phyloP scores from a whole-genome alignment of 2,113 vertebrate genomes.

The Girardinichthys multiradiatus region DNA sequence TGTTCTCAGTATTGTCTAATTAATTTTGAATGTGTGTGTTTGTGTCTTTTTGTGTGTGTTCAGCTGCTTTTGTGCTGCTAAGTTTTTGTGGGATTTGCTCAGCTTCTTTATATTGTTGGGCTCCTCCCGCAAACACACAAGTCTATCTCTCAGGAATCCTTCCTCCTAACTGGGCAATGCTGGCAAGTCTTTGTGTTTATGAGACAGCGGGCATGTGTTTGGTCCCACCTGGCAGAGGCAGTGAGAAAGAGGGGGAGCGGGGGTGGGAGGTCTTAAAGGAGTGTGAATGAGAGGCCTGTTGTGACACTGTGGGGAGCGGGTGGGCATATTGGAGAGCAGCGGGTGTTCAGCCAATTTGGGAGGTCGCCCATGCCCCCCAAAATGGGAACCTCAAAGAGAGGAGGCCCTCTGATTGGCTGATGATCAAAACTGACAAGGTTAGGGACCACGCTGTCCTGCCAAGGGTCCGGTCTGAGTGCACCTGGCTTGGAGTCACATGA shows the following conservation, averaged over 20 bases:
- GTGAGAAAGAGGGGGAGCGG: constrained; percentile 25
- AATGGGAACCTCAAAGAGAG: constrained; percentile 51
- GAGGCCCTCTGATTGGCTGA: constrained; percentile 66
- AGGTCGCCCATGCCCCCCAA: constrained; percentile 52
- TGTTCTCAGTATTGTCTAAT: constrained; percentile 34
- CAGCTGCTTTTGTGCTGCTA: constrained; percentile 25
- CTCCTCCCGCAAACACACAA: constrained; percentile 19
- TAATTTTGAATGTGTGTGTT: constrained; percentile 15
- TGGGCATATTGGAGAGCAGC: constrained; percentile 82
- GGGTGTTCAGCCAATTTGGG: constrained; percentile 72
- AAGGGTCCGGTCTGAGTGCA: constrained; percentile 67
- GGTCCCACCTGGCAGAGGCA: constrained; percentile 74
- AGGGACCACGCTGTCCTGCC: constrained; percentile 58
- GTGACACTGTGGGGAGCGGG: constrained; percentile 68
- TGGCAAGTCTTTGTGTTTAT: constrained; percentile 64
- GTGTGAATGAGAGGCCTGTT: constrained; percentile 77
- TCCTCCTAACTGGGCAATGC: constrained; percentile 43
- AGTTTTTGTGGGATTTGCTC: constrained; percentile 49
- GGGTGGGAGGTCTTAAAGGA: constrained; percentile 30
- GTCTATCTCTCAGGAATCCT: constrained; percentile 58
- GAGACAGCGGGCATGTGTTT: constrained; percentile 77
- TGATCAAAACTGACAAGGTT: constrained; percentile 64
- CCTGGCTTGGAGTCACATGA: constrained; percentile 74
- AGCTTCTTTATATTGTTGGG: constrained; percentile 25
- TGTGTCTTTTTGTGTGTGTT: constrained; percentile 19